Percentiles rank a stretch among this genome's conserved stretches.
phyloP scores from a whole-genome alignment of 1,140 invertebrate species.

The Calephelis virginiensis region DNA sequence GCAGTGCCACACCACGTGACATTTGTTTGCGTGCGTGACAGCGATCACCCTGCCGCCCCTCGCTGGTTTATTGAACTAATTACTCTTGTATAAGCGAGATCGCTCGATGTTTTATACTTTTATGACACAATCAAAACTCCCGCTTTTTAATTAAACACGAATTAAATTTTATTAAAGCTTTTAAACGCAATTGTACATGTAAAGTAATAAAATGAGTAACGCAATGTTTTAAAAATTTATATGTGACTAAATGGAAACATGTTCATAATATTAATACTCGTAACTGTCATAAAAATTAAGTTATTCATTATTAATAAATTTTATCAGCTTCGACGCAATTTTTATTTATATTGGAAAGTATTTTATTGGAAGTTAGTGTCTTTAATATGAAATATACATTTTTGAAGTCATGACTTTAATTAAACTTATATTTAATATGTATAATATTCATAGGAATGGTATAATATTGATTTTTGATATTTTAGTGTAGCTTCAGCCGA shows the following conservation, averaged over 20 bases:
- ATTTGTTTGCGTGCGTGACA: constrained; percentile 77
- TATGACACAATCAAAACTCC: constrained; percentile 18
- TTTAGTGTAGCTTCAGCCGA: too few species aligned
- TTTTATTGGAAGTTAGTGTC: too few species aligned
- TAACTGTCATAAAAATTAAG: neutral
- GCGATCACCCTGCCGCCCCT: constrained; percentile 48
- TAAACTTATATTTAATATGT: too few species aligned
- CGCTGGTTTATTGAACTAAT: constrained; percentile 75
- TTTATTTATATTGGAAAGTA: too few species aligned
- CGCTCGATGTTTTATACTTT: constrained; percentile 54
- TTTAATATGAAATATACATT: too few species aligned
- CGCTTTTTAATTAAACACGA: constrained; percentile 5
- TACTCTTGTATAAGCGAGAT: constrained; percentile 71
- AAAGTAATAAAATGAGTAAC: neutral
- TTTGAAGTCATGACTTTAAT: too few species aligned
- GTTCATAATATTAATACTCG: neutral
- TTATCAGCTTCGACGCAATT: neutral
- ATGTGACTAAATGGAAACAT: neutral
- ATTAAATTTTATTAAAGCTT: neutral
- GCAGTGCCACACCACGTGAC: constrained; percentile 72
- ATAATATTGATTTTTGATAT: too few species aligned
- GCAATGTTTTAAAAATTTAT: neutral
- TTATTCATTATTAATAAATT: neutral
- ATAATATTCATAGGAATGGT: too few species aligned
- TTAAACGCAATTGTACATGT: neutral